Base-by-base conservation (phyloP, 2,888 invertebrate species). In the Tanytarsus gracilentus region DNA sequence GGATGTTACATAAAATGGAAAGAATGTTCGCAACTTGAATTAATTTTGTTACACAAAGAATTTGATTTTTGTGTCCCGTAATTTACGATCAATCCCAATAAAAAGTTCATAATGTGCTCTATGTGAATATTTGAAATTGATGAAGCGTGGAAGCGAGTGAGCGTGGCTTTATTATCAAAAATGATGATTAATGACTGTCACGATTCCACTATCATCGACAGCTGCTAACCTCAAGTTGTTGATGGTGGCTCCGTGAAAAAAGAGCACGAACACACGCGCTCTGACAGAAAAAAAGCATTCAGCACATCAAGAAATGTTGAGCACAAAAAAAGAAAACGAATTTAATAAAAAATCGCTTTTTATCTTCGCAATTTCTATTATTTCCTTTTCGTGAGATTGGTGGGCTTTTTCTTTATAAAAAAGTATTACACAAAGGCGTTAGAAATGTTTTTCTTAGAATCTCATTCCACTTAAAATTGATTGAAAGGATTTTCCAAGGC, bases 131-230 rank as follows among this genome's bases (percentile, higher is more conserved):
- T 16, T 27, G 16, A 6, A 16, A 18, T 25, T 8, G 14, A 7
- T 21, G 23, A 25, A 29, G 5, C 16, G 51, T 18, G n/a, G 25
- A 25, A 55, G 48, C 44, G 36, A 16, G 40, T 16, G 26, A 49
- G 27, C 9, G 30, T 48, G 48, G 30, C 58, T 48, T 48, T 48
- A 58, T 58, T 58, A 58, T 58, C 58, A 21, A 27, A 40, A 56
- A 39, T 58, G 58, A 58, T 58, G 58, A 58, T 58, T 58, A 58
- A 58, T 58, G 58, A 58, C 11, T 48, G 48, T 48, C 58, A 58
- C 58, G 58, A 40, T 26, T 48, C 5, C 39, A 14, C 44, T 29
- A 48, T 58, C 48, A 58, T 58, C 58, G 58, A 58, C 58, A 58
- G 44, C 58, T 58, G 58, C 9, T 44, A 48, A 58, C 58, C 58